Conservation (phyloP, 2,888 invertebrate species). For the Lapara coniferarum region DNA sequence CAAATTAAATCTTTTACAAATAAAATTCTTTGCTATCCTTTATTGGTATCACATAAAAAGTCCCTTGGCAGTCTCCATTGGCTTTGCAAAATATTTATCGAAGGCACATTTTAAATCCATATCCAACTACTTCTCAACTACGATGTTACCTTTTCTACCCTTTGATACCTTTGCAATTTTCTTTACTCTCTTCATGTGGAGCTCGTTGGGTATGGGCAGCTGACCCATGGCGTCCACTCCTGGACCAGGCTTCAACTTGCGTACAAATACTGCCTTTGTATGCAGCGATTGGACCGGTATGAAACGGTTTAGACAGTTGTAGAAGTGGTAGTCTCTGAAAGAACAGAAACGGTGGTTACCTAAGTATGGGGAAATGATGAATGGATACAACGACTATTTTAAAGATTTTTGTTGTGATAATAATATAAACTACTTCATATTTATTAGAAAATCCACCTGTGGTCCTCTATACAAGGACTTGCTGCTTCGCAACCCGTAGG, state of each 20-base stretch:
- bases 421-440: no score
- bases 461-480: no score
- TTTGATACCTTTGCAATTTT: constrained; percentile 2
- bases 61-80: no score
- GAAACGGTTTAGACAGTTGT: constrained; percentile 28
- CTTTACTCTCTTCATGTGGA: constrained; percentile 42
- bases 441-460: no score
- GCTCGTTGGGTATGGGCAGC: constrained; percentile 55
- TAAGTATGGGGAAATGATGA: no score
- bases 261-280: constrained; percentile 28
- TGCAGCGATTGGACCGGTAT: constrained; percentile 22
- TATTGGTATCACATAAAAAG: no score
- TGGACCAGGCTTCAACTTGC: constrained; percentile 47
- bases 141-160: neutral
- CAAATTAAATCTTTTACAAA: constrained; percentile 12
- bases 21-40: no score
- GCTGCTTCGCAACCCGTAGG: no score
- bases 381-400: no score
- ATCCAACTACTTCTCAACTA: neutral
- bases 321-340: constrained; percentile 35
- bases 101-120: neutral
- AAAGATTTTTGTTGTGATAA: no score
- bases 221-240: constrained; percentile 52
- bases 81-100: no score
- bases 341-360: neutral